Base-by-base conservation (phyloP, 2,797 vertebrate genomes). In the Danio aesculapii region DNA sequence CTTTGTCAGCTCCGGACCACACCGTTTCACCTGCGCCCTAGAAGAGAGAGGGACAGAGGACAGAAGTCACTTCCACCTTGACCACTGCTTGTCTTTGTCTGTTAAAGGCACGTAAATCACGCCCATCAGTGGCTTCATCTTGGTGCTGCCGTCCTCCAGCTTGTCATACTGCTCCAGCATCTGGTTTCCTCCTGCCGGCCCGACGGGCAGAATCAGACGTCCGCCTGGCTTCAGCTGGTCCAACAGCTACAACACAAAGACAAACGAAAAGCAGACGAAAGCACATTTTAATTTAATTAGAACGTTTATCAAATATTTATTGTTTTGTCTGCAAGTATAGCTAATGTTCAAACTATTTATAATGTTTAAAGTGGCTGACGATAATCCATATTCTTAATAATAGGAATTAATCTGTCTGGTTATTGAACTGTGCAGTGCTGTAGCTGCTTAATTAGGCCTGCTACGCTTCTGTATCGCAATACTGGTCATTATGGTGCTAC, bases 31-130 rank as follows among this genome's bases (percentile, higher is more conserved):
- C 98, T 99, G 94, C 93, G 90, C 83, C 93, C 90, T 93, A 92
- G 91, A 91, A 92, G 91, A 96, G 84, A 61, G 93, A 93, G 91
- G 93, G 94, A 94, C 93, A 92, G 90, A 92, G 94, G 95, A 96
- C 94, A 96, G 95, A 97, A 98, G 95, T 99, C 97, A 99, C 97
- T 99, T 98, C 98, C 98, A 99, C 97, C 97, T 99, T 96, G 97
- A 98, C 96, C 97, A 99, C 93, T 99, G 98, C 96, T 98, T 99
- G 85, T 98, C 97, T 96, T 93, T 97, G 94, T 99, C 98, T 96
- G 98, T 99, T 97, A 99, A 98, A 99, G 98, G 98, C 98, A 99
- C 98, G 91, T 99, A 99, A 93, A 99, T 99, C 95, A 99, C 98
- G 92, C 98, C 98, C 98, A 99, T 99, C 93, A 99, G 93, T 92